phyloP scores from a whole-genome alignment of 1,140 invertebrate species.

The Brachionus koreanus region DNA sequence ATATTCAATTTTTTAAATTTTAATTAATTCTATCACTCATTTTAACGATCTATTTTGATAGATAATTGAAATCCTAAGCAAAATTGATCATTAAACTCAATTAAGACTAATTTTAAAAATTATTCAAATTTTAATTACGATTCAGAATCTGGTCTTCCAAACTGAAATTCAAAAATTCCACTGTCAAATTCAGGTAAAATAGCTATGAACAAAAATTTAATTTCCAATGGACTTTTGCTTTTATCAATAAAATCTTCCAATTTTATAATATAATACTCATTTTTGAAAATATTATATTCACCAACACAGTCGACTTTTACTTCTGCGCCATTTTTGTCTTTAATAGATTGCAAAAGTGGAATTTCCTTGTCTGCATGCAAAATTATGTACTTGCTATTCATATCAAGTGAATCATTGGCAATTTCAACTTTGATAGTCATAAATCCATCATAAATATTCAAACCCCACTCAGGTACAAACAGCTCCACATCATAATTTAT shows the following conservation, averaged over 20 bases:
- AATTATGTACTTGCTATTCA: not conserved
- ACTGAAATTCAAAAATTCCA: conserved; percentile 43
- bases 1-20: too few species aligned
- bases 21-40: too few species aligned
- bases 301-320: conserved; percentile 11
- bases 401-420: not conserved
- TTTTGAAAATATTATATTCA: not conserved
- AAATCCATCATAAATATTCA: conserved; percentile 17
- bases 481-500: conserved; percentile 2
- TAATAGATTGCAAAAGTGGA: not conserved
- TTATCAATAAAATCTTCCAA: not conserved
- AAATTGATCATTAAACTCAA: not conserved
- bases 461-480: not conserved
- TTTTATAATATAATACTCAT: conserved; percentile 25
- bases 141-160: not conserved
- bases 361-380: not conserved
- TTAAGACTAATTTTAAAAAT: not conserved
- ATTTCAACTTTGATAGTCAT: not conserved
- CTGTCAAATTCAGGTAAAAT: conserved; percentile 1
- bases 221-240: not conserved
- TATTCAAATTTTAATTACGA: not conserved
- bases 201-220: conserved; percentile 24
- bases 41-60: too few species aligned
- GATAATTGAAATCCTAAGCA: too few species aligned
- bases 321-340: not conserved